Percentiles rank a stretch among this genome's conserved stretches.
Evolutionary conservation across 2,888 invertebrate genomes (phyloP).

Genomic region (Eupithecia tripunctaria): DNA sequence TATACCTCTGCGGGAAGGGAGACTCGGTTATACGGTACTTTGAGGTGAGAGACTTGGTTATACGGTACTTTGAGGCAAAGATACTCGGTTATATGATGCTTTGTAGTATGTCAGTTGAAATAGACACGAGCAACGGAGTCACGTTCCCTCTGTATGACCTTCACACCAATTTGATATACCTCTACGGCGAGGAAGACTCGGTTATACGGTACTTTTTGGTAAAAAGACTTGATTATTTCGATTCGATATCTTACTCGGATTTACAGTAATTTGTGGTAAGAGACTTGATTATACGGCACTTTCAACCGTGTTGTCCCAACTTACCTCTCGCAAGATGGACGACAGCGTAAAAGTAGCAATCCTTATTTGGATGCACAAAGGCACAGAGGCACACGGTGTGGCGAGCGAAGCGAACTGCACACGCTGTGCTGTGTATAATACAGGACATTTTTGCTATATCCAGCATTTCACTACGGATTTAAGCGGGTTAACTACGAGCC

Average conservation of each 20-base stretch:
- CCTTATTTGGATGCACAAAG: too few relatives aligned
- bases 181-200: conserved; percentile 99
- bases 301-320: neutral
- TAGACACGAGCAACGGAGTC: conserved; percentile 97
- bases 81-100: conserved; percentile 90
- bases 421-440: too few relatives aligned
- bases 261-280: neutral
- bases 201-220: conserved; percentile 97
- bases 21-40: conserved; percentile 98
- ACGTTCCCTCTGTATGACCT: conserved; percentile 98
- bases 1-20: conserved; percentile 98
- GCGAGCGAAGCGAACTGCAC: too few relatives aligned
- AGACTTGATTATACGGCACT: neutral
- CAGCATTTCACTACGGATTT: too few relatives aligned
- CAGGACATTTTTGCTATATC: too few relatives aligned
- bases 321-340: neutral
- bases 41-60: conserved; percentile 86
- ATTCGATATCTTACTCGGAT: too few relatives aligned
- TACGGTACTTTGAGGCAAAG: conserved; percentile 92
- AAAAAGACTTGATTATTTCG: neutral
- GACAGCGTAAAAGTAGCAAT: too few relatives aligned
- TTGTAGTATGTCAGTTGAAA: conserved; percentile 88
- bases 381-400: too few relatives aligned
- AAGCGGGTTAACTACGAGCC: too few relatives aligned
- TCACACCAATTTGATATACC: conserved; percentile 96